Evolutionary conservation across 2,113 vertebrate species (phyloP), one percentile per base, ranked within the genome.

Genomic region (Xyrauchen texanus): DNA sequence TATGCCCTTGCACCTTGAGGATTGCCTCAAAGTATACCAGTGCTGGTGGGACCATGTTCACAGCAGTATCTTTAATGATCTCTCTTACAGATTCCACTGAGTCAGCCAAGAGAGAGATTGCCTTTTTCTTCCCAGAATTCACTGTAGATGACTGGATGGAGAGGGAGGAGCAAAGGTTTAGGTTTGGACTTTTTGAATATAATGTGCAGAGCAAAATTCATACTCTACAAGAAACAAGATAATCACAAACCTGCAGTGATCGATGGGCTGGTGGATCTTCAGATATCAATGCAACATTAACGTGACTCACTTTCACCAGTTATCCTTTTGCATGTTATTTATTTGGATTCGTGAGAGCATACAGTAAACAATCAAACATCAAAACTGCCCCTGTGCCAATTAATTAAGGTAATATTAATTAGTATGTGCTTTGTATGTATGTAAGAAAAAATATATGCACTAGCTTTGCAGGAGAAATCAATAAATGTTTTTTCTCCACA

Each of bases 51-150:
- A 34, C 21, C 21, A 34, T 34, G 21, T 34, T 34, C 21, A 34
- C 21, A 15, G 11, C 13, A 9, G 0, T n/a, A 2, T 58, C 9
- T 53, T 53, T 58, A 12, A 58, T 15, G 3, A 5, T 7, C 6
- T 58, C 83, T 13, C 34, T 66, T 34, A 34, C 88, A 99, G 97
- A 99, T 91, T 98, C 96, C 0, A 69, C 81, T 9, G 92, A 92
- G 57, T 96, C 96, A 0, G 96, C 96, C 77, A 90, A 90, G 68
- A 93, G 93, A 86, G 97, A 98, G 90, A 98, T 98, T 44, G 45
- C 85, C 2, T 95, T 94, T 89, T 99, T 98, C 91, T 99, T 98
- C 87, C 96, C 97, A 0, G 96, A 97, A 76, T 99, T 99, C 66
- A 78, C 86, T 0, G 82, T 86, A 13, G 84, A 86, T 77, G 89